Evolutionary conservation across 2,797 vertebrate genomes (phyloP), one percentile per base, ranked within the genome.

Genomic region (Pipistrellus nathusii): DNA sequence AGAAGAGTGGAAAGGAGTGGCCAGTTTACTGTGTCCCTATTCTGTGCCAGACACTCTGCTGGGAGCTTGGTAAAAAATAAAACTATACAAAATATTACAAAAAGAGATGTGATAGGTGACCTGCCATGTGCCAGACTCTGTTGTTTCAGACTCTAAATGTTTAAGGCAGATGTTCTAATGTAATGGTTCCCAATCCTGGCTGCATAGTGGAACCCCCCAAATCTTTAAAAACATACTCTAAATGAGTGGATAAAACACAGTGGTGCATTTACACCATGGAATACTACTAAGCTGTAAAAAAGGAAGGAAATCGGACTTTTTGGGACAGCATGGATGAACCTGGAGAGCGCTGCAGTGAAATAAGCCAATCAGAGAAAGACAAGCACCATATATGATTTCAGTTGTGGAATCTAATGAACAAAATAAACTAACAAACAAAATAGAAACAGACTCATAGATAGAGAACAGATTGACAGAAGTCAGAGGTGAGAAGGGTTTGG

Each of bases 91-190:
- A 91, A 57, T 27, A 81, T 66, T 62, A 90, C 12, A 48, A 46
- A 53, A 91, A 95, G 91, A 85, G 59, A 32, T 23, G 38, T 64
- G 64, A 53, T 5, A 75, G 17, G 71, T 69, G n/a, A 64, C 12
- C n/a, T 90, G 53, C 14, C 77, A 46, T 41, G 25, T 88, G 38
- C 4, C 44, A 76, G 27, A 6, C 64, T 68, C n/a, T 90, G 76
- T 51, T 72, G 8, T 84, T 90, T 69, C n/a, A 15, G 8, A 69
- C 6, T 27, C 30, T 44, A 53, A 95, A 35, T n/a, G 12, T 57
- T 59, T 85, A 71, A 94, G 64, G 32, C 21, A 95, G 53, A 92
- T 64, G 68, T 85, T 94, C 35, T 87, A 88, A 88, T 0, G 8
- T 51, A 73, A 18, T 92, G 14, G 7, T 85, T 95, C 48, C 92